Base-by-base conservation (phyloP, 2,797 vertebrate genomes). In the Peromyscus aztecus region DNA sequence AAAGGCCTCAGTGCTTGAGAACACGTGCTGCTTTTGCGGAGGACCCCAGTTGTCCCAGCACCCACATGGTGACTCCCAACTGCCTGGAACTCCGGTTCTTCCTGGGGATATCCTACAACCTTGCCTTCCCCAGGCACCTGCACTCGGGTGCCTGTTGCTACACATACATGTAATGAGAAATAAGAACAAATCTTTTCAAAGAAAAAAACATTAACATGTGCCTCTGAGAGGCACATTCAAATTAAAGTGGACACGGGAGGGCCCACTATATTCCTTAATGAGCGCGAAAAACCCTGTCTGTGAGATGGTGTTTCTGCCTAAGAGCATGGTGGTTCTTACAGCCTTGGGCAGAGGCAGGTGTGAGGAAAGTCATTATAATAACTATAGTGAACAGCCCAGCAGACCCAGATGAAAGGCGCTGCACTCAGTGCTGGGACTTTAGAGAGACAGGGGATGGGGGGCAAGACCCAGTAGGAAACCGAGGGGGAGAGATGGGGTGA, bases 391-490 rank as follows among this genome's bases (percentile, higher is more conserved):
- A 34, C 40, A 82, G 23, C 24, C 19, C 16, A 6, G 67, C 23
- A 29, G 11, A 63, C 23, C 57, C 17, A 27, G 55, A 61, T 40
- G 37, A 77, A 76, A 52, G 37, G 27, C 40, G 4, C 49, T 14
- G 11, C 52, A 46, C 29, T 43, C 77, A 16, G 61, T 23, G 69
- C 10, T 34, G 52, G 69, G 34, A 73, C 52, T 59, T 80, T 19
- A 67, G 24, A 84, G 77, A 63, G 59, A 86, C 69, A 40, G 40
- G 43, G 24, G n/a, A 11, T 65, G 10, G 4, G 21, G 31, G 40
- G 27, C 1, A 1, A 31, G 21, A 46, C 19, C 77, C n/a, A 19
- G 21, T 0, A 1, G 21, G 40, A 40, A 69, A 88, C 4, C 1
- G 4, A 61, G n/a, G 24, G 59, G 27, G 24, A 34, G 67, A 71